phyloP scores from a whole-genome alignment of 1,140 invertebrate species.

The Euwallacea fornicatus region DNA sequence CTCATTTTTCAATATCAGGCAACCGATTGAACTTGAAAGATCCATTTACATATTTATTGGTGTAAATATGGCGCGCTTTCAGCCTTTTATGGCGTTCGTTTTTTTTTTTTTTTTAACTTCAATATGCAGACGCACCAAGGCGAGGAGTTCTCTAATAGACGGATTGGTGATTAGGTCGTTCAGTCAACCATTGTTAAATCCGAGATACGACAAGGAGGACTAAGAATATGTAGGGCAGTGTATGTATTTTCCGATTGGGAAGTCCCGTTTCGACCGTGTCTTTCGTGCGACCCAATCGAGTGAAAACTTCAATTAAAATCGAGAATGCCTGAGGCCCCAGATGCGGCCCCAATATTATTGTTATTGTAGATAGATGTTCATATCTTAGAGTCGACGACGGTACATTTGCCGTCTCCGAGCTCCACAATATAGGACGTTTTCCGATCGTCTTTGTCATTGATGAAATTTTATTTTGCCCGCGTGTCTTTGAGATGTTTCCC shows the following conservation, averaged over 20 bases:
- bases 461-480: conserved; percentile 28
- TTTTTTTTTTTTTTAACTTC: neutral
- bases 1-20: conserved; percentile 15
- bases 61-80: conserved; percentile 9
- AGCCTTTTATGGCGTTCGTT: neutral
- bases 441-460: conserved; percentile 30
- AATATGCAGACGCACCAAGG: conserved; percentile 3
- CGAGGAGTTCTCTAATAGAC: neutral
- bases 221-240: conserved; percentile 11
- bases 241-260: conserved; percentile 12
- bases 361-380: conserved; percentile 34
- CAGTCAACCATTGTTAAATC: conserved; percentile 15
- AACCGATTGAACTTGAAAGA: conserved; percentile 10
- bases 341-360: conserved; percentile 27
- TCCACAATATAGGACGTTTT: conserved; percentile 24
- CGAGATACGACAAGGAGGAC: neutral
- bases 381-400: conserved; percentile 16
- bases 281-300: conserved; percentile 30
- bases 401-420: conserved; percentile 26
- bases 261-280: conserved; percentile 28
- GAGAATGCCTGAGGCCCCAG: conserved; percentile 27
- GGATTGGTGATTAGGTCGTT: conserved; percentile 1
- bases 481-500: conserved; percentile 24
- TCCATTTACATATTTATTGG: conserved; percentile 24
- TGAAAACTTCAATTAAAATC: conserved; percentile 37